Base-by-base conservation (phyloP, 2,888 invertebrate species). In the Drosophila diplacantha region DNA sequence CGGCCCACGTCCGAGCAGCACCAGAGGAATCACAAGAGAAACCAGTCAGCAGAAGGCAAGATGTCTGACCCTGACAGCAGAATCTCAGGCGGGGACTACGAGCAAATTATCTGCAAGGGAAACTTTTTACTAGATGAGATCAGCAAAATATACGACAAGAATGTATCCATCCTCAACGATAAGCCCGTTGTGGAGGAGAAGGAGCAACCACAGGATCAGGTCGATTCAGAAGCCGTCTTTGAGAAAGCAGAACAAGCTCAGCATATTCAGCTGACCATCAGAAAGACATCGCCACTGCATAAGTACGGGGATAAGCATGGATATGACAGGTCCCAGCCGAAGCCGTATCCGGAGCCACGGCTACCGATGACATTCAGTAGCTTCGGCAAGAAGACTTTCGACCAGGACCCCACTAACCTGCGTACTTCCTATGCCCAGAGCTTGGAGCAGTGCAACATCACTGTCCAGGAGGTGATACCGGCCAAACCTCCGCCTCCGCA, bases 131-230 rank as follows among this genome's bases (percentile, higher is more conserved):
- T 90, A 61, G 91, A 90, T 69, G 90, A 90, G 67, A 77, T 88
- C 2, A 88, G 87, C 39, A 89, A 89, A 29, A 89, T 91, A 75
- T 91, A 90, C 80, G 91, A 91, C 72, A 89, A 89, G 41, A 90
- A 90, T 72, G 86, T 90, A 5, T 91, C 91, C 16, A 91, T 91
- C 72, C 81, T 91, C 75, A 91, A 90, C 38, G 91, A 91, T 80
- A 87, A 90, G 26, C 39, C 41, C 7, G 35, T 12, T 46, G 20
- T 20, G n/a, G 20, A 43, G 44, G n/a, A 26, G 35, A 20, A 16
- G 14, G 3, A 11, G 29, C 29, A 9, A 43, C 32, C 51, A 4
- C 32, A 26, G 24, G 31, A 50, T 11, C 32, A 20, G 6, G 20
- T 20, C 7, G 16, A 44, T 14, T 24, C 16, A 3, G 37, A 41